Evolutionary conservation across 2,888 invertebrate genomes (phyloP), one percentile per base, ranked within the genome.

Genomic region (Gisinianus flammeolus): DNA sequence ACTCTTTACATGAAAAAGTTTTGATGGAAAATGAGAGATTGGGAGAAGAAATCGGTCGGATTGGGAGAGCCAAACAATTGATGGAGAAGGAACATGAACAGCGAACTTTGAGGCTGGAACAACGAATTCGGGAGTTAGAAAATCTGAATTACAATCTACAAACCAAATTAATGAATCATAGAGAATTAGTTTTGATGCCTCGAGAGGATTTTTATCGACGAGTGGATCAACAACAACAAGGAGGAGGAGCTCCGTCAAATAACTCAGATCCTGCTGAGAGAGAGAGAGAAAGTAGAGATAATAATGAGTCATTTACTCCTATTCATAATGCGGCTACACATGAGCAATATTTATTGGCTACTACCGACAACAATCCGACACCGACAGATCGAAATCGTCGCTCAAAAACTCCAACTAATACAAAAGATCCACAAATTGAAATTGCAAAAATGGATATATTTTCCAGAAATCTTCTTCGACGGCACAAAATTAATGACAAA

Each of bases 111-210:
- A 31, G 78, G 31, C 54, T 73, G 16, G 78, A 78, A 52, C 58
- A 72, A 30, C 35, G 78, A 56, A 78, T 73, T 56, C 26, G 68
- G 30, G 78, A 78, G 30, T 73, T 78, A 26, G 78, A 78, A 73
- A 22, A 31, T 16, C 56, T 78, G 0, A 78, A 78, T 64, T 26
- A 31, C 5, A 64, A 73, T 4, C 24, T 78, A 58, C 78, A 78
- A 68, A 24, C 68, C 0, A 64, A 73, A 26, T 33, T 78, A 3
- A 10, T 76, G 26, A 44, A 69, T 69, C 62, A 62, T 5, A 62
- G 62, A 19, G 54, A 54, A 54, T n/a, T n/a, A n/a, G n/a, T n/a
- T n/a, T n/a, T n/a, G n/a, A n/a, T n/a, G n/a, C n/a, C n/a, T n/a
- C n/a, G n/a, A n/a, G n/a, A n/a, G n/a, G n/a, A n/a, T n/a, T n/a